Percentiles rank a stretch among this genome's conserved stretches.
Evolutionary conservation across 2,888 invertebrate genomes (phyloP).

Genomic region (Heliconius sara): DNA sequence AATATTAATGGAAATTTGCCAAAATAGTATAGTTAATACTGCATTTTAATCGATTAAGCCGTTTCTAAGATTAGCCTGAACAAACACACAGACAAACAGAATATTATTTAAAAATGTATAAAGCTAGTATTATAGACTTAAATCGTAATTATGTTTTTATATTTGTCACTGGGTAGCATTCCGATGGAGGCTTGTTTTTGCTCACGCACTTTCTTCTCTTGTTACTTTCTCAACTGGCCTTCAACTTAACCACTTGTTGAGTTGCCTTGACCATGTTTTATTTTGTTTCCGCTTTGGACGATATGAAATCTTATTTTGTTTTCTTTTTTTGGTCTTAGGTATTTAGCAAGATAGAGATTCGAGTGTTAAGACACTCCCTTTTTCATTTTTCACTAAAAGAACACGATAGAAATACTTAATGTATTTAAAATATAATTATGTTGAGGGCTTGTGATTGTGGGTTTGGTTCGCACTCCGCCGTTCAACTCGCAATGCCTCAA

Average conservation of each 20-base stretch:
- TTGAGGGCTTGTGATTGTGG: too few relatives aligned
- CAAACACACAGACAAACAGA: too few relatives aligned
- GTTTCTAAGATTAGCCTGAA: too few relatives aligned
- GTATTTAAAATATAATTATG: too few relatives aligned
- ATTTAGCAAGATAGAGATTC: background rate
- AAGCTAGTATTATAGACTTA: background rate
- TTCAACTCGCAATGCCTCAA: too few relatives aligned
- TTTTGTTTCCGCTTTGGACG: conserved; percentile 1
- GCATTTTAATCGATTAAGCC: too few relatives aligned
- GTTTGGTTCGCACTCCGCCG: too few relatives aligned
- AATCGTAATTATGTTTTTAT: background rate
- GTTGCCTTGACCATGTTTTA: conserved; percentile 22
- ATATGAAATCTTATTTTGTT: background rate
- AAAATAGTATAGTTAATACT: too few relatives aligned
- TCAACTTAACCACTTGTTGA: conserved; percentile 44
- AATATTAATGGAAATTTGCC: too few relatives aligned
- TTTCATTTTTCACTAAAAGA: too few relatives aligned
- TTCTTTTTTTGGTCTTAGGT: background rate
- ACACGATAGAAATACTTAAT: too few relatives aligned
- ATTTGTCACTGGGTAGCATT: conserved; percentile 50
- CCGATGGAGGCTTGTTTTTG: conserved; percentile 66
- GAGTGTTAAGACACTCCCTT: background rate
- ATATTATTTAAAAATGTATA: background rate
- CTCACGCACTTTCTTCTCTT: conserved; percentile 77
- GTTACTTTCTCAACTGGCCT: conserved; percentile 69